Evolutionary conservation across 92 coral and sea anemone genomes (phyloP).

Genomic region (Anthopleura xanthogrammica): DNA sequence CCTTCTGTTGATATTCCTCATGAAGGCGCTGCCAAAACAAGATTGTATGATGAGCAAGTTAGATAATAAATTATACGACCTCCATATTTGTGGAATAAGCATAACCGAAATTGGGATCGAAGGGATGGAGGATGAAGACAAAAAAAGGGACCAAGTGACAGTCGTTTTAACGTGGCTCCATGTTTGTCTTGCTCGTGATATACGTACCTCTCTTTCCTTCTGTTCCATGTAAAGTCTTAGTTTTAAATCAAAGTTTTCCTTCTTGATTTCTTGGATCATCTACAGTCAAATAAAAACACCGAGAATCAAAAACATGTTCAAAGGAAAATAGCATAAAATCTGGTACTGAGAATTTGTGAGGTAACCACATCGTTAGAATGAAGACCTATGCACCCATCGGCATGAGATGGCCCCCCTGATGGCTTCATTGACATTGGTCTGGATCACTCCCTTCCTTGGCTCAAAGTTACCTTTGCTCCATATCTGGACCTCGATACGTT

Average conservation of each 20-base stretch:
- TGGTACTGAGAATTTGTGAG: too few relatives aligned
- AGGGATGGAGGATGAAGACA: not conserved
- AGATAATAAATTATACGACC: not conserved
- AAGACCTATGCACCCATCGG: too few relatives aligned
- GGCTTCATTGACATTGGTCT: too few relatives aligned
- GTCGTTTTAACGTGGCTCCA: too few relatives aligned
- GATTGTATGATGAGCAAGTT: not conserved
- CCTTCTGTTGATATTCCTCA: slow-evolving; percentile 76
- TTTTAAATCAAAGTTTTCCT: slow-evolving; percentile 95
- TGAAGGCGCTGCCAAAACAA: slow-evolving; percentile 62
- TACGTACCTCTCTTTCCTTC: slow-evolving; percentile 87
- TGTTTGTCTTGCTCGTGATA: too few relatives aligned
- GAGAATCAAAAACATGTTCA: not conserved
- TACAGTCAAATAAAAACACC: slow-evolving; percentile 8
- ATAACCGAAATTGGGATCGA: too few relatives aligned
- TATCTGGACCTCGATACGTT: too few relatives aligned
- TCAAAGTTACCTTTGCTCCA: too few relatives aligned
- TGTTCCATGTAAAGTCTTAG: slow-evolving; percentile 95
- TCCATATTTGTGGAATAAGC: not conserved
- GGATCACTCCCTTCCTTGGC: too few relatives aligned
- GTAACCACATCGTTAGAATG: too few relatives aligned
- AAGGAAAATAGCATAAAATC: not conserved
- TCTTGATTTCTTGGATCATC: slow-evolving; percentile 95
- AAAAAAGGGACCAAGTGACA: not conserved
- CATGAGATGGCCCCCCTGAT: too few relatives aligned